Evolutionary conservation across 2,797 vertebrate genomes (phyloP), one percentile per base, ranked within the genome.

Genomic region (Sebastes itinus): DNA sequence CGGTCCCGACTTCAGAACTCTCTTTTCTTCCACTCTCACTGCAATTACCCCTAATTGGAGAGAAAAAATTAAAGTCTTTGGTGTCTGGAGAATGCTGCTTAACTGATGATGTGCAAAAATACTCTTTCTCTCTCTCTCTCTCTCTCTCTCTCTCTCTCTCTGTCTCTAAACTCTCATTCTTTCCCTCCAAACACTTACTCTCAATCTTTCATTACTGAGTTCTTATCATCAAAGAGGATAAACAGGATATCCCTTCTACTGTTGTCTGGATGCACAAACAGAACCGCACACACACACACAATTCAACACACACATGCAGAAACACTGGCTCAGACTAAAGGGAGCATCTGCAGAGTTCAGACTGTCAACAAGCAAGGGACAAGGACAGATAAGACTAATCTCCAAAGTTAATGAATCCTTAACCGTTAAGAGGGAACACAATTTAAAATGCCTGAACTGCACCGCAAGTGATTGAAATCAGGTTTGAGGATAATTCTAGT

Each of bases 41-140:
- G 89, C 92, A 94, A 94, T 95, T 94, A 94, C 72, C 54, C 80
- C 89, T 92, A 94, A 95, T 93, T 93, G 92, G 90, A 92, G 89
- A 87, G 91, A 92, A 93, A 89, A 89, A 94, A 92, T 90, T 91
- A 88, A 95, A 93, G 91, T 86, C 87, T 88, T 87, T 83, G 89
- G 91, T 88, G 92, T 92, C 88, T 90, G 85, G 90, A 91, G 91
- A 92, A 87, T 7, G 82, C 89, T 79, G 86, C 87, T 90, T 88
- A 90, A 89, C 91, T 93, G 90, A 93, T 89, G 89, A 92, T 91
- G 86, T 90, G 89, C 86, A 92, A 84, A 93, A 92, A 87, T 33
- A 11, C 80, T 61, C 27, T 28, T 7, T 16, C 25, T 27, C 25
- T 59, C 58, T 28, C 46, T 68, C 79, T 33, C 65, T 72, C 65